phyloP scores from a whole-genome alignment of 2,113 vertebrate species.

The Camelus dromedarius region DNA sequence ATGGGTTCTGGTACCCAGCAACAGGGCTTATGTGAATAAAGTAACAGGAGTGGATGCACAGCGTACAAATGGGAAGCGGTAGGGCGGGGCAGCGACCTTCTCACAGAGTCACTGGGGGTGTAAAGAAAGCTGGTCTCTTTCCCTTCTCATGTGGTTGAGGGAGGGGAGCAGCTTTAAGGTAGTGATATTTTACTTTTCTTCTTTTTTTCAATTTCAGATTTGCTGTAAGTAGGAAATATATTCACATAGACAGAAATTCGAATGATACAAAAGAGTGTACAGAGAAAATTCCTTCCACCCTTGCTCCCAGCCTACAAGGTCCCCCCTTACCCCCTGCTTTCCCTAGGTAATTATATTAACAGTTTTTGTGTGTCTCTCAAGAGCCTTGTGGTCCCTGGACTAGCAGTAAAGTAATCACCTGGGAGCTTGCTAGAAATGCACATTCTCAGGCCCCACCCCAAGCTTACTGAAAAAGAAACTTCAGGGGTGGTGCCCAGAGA shows the following conservation, averaged over 20 bases:
- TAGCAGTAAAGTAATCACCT: background rate
- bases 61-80: background rate
- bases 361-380: background rate
- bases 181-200: background rate
- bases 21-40: background rate
- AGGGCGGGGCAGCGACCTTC: background rate
- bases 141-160: background rate
- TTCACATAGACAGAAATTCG: background rate
- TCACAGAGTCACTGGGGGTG: background rate
- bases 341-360: background rate
- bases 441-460: background rate
- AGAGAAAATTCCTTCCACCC: background rate
- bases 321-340: no score
- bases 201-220: background rate
- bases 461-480: background rate
- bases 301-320: background rate
- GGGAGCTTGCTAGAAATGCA: background rate
- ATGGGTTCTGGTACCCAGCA: background rate
- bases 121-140: background rate
- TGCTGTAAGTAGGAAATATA: background rate
- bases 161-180: background rate
- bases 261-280: background rate
- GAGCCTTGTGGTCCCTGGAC: background rate
- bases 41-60: background rate
- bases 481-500: background rate